Conservation (phyloP, 1,140 invertebrate genomes). For the Drosophila parvula region DNA sequence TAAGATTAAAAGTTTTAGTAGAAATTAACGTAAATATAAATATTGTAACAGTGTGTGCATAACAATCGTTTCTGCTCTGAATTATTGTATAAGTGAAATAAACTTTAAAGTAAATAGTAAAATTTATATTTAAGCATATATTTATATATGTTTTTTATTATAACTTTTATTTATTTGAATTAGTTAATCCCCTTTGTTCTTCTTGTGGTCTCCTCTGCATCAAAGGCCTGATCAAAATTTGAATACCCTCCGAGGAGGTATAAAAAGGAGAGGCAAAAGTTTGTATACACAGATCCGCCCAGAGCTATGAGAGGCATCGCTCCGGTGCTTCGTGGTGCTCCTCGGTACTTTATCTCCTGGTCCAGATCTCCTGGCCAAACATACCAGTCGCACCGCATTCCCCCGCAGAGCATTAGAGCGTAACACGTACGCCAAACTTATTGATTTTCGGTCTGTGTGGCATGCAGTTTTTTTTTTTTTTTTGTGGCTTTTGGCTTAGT, state of each 20-base stretch:
- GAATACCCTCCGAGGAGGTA: background rate
- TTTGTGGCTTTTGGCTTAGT: conserved; percentile 76
- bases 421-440: conserved; percentile 78
- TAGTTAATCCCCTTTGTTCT: background rate
- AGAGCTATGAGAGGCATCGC: conserved; percentile 30
- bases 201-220: too few species aligned
- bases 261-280: conserved; percentile 12
- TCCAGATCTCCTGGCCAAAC: conserved; percentile 37
- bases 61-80: too few species aligned
- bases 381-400: background rate
- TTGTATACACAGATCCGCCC: conserved; percentile 19
- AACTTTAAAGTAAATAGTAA: too few species aligned
- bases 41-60: too few species aligned
- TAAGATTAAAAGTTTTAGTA: too few species aligned
- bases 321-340: conserved; percentile 13
- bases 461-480: conserved; percentile 75
- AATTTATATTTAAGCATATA: too few species aligned
- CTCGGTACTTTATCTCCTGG: conserved; percentile 18
- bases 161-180: background rate
- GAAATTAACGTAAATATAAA: too few species aligned
- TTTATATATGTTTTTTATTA: too few species aligned
- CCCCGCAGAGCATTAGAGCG: conserved; percentile 46
- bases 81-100: too few species aligned
- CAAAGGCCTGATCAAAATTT: background rate
- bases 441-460: conserved; percentile 67